Evolutionary conservation across 92 coral and sea anemone species (phyloP).

Genomic region (Heteractis magnifica): DNA sequence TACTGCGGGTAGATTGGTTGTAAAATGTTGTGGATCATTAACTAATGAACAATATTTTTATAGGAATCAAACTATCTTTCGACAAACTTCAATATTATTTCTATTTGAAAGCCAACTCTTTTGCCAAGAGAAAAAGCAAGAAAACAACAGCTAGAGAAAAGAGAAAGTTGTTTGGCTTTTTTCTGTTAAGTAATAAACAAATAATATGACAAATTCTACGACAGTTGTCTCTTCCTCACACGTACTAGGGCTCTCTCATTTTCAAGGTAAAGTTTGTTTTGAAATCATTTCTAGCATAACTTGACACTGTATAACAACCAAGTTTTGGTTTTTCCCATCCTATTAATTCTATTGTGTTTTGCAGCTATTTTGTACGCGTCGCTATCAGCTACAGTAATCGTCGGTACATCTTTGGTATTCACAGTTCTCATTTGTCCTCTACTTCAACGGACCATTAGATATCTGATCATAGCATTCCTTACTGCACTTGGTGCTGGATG

Average conservation of each 20-base stretch:
- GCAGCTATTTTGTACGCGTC: conserved; percentile 59
- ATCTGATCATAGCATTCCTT: conserved; percentile 55
- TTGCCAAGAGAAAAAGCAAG: background rate
- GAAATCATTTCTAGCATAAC: no score
- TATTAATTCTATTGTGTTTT: background rate
- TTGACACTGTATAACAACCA: background rate
- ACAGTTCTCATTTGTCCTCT: conserved; percentile 66
- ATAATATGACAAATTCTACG: background rate
- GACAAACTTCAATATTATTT: background rate
- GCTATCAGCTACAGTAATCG: conserved; percentile 54
- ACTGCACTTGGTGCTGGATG: conserved; percentile 82
- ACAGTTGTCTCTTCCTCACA: background rate
- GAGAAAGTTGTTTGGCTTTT: background rate
- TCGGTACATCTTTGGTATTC: conserved; percentile 47
- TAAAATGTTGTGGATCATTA: background rate
- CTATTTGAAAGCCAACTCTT: background rate
- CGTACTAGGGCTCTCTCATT: background rate
- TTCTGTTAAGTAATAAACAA: background rate
- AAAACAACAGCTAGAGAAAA: background rate
- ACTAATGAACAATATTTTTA: background rate
- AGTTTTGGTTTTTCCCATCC: no score
- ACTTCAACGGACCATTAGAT: conserved; percentile 38
- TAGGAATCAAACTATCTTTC: background rate
- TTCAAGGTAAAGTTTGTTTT: background rate
- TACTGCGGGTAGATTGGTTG: background rate